phyloP scores from a whole-genome alignment of 2,797 vertebrate species.

The Lepilemur septentrionalis region DNA sequence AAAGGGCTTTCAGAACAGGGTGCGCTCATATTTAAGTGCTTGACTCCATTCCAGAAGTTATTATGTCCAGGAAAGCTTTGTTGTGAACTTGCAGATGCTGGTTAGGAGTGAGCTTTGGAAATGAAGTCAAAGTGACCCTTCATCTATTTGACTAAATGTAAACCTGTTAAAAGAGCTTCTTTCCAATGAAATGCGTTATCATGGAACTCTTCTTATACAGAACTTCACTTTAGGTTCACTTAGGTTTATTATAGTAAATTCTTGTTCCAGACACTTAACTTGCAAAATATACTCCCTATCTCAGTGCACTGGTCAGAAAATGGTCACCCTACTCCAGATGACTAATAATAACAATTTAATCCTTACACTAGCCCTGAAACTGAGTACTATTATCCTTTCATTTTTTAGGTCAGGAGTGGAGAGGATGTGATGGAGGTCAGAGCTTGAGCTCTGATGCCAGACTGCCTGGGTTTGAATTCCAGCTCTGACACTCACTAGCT shows the following conservation, averaged over 20 bases:
- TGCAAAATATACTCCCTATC: neutral
- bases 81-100: neutral
- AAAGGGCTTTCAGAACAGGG: neutral
- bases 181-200: slow-evolving; percentile 30
- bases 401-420: neutral
- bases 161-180: slow-evolving; percentile 21
- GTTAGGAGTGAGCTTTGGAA: slow-evolving; percentile 21
- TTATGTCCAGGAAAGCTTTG: neutral
- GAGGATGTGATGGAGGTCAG: neutral
- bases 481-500: neutral
- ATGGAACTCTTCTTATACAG: neutral
- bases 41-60: slow-evolving; percentile 4
- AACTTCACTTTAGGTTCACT: neutral
- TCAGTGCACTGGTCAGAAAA: neutral
- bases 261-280: slow-evolving; percentile 31
- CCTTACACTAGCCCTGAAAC: neutral
- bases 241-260: slow-evolving; percentile 28
- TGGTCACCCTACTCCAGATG: neutral
- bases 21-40: neutral
- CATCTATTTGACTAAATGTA: neutral
- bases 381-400: neutral
- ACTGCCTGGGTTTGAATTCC: neutral
- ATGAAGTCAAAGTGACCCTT: slow-evolving; percentile 47
- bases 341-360: neutral
- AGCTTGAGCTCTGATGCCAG: neutral